Percentiles rank a stretch among this genome's conserved stretches.
phyloP scores from a whole-genome alignment of 2,888 invertebrate species.

The Thera britannica region DNA sequence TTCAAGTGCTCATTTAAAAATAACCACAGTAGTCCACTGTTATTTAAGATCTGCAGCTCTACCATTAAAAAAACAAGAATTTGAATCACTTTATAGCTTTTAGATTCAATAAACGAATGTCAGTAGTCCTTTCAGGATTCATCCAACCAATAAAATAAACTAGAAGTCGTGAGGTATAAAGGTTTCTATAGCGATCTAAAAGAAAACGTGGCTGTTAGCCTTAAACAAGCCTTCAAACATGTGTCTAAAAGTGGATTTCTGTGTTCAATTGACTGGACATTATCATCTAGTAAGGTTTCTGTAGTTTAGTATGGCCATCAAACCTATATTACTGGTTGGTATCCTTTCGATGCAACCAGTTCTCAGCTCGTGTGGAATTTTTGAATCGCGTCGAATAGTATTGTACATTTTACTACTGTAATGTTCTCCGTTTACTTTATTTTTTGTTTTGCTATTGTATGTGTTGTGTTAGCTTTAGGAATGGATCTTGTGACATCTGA shows the following conservation, averaged over 20 bases:
- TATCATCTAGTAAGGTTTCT: conserved; percentile 15
- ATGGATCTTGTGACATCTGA: no score
- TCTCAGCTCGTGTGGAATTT: conserved; percentile 36
- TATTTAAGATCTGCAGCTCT: neutral
- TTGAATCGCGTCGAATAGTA: conserved; percentile 37
- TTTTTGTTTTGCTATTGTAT: no score
- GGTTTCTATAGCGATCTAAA: neutral
- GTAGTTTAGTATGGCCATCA: conserved; percentile 24
- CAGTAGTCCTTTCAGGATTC: no score
- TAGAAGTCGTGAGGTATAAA: conserved; percentile 14
- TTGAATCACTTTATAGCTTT: neutral
- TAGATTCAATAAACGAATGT: no score
- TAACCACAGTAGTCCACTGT: conserved; percentile 1
- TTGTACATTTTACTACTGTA: no score
- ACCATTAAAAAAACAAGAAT: neutral
- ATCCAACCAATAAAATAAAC: conserved; percentile 3
- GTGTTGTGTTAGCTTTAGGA: no score
- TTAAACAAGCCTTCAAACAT: conserved; percentile 51
- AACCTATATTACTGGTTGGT: conserved; percentile 34
- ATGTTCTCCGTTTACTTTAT: no score
- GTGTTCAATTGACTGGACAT: conserved; percentile 46
- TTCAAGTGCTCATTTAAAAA: neutral
- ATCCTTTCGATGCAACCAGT: conserved; percentile 49
- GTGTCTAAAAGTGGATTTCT: conserved; percentile 60
- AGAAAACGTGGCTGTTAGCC: conserved; percentile 31